Conservation (phyloP, 2,797 vertebrate genomes). For the Spheniscus humboldti region DNA sequence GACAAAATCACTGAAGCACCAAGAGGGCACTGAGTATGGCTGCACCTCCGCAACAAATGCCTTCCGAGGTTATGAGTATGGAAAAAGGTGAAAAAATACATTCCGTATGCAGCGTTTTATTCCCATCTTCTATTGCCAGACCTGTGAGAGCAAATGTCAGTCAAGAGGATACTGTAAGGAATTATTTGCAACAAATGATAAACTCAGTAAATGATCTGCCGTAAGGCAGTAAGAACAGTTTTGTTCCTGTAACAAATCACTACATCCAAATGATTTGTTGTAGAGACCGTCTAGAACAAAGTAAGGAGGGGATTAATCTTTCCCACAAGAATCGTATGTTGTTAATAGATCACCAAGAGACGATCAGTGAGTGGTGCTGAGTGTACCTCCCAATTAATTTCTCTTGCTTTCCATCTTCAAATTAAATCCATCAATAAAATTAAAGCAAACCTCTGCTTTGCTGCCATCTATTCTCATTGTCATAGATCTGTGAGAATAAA, state of each 20-base stretch:
- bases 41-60: neutral
- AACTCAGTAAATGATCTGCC: neutral
- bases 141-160: neutral
- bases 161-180: neutral
- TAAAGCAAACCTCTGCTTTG: neutral
- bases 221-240: neutral
- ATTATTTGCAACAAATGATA: neutral
- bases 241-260: neutral
- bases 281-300: neutral
- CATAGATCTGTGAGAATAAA: neutral
- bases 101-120: neutral
- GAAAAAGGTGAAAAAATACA: neutral
- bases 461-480: neutral
- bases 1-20: neutral
- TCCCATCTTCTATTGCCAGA: neutral
- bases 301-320: neutral
- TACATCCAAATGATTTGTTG: neutral
- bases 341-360: neutral
- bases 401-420: neutral
- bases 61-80: neutral
- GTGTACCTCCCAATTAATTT: neutral
- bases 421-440: neutral
- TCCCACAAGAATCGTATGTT: neutral
- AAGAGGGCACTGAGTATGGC: neutral
- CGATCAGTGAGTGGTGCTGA: neutral